phyloP scores from a whole-genome alignment of 2,888 invertebrate genomes.

The Idaea aversata region DNA sequence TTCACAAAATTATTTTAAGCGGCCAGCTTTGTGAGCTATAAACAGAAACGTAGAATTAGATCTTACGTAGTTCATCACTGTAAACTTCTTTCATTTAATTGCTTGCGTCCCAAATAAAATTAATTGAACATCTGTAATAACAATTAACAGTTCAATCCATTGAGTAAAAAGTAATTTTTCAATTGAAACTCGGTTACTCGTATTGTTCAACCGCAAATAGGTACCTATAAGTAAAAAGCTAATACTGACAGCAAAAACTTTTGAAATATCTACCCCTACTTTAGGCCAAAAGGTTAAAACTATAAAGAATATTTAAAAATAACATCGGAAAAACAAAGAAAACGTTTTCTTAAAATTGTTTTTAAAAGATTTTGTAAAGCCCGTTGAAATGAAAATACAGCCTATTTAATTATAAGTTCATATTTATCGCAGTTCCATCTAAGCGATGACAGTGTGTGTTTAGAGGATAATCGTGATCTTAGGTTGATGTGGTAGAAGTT shows the following conservation, averaged over 20 bases:
- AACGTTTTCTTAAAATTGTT: too few relatives aligned
- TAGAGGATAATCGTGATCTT: slow-evolving; percentile 8
- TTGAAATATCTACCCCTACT: not conserved
- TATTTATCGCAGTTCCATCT: not conserved
- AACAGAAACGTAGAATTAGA: not conserved
- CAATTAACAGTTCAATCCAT: slow-evolving; percentile 58
- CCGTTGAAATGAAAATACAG: too few relatives aligned
- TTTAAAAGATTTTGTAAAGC: too few relatives aligned
- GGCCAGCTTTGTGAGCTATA: not conserved
- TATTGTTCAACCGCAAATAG: slow-evolving; percentile 28
- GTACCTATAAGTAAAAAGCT: not conserved
- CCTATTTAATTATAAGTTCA: too few relatives aligned
- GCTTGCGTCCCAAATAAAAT: slow-evolving; percentile 48
- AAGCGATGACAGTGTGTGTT: not conserved
- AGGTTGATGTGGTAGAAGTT: slow-evolving; percentile 8
- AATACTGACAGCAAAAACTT: not conserved
- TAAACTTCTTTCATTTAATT: slow-evolving; percentile 51
- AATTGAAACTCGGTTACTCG: slow-evolving; percentile 75
- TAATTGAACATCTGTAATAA: slow-evolving; percentile 59
- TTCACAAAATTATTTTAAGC: not conserved
- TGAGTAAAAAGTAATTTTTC: slow-evolving; percentile 65
- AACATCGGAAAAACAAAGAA: too few relatives aligned
- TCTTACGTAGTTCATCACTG: not conserved
- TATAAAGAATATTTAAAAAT: too few relatives aligned
- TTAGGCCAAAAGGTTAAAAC: too few relatives aligned